Base-by-base conservation (phyloP, 2,888 invertebrate genomes). In the Drosophila mayaguana region DNA sequence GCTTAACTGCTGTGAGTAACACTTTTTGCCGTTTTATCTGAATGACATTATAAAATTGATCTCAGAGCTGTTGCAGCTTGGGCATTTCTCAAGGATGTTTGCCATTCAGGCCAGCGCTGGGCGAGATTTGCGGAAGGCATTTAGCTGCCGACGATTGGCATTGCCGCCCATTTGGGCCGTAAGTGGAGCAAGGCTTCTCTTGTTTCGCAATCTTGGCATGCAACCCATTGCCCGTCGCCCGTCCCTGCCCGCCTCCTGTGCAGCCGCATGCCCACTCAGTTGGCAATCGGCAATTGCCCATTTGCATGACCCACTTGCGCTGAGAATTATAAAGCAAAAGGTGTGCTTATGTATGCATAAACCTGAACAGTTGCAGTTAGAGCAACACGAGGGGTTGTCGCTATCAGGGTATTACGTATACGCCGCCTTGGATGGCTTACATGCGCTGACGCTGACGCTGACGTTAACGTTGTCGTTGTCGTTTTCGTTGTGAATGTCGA, bases 221-320 rank as follows among this genome's bases (percentile, higher is more conserved):
- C 42, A 45, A 43, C 40, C 43, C 46, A 16, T 32, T 5, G 25
- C 57, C 20, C 7, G 22, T 11, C 14, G 4, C 28, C 40, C 3
- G 11, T 18, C n/a, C 16, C 2, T 0, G 3, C 56, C 5, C 7
- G 14, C 22, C 5, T 20, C 20, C 3, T 32, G 9, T 46, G 16
- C 50, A 18, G 48, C n/a, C 18, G 11, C 38, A 6, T 11, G 2
- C 22, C 55, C 28, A 36, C 36, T 45, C 34, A 25, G 50, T 34
- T 50, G 75, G 65, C 71, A 66, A 66, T 65, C 57, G 63, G 46
- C 67, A 48, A 61, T 57, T 75, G 71, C 50, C 71, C 71, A 75
- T 76, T 76, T 75, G 67, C 68, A 63, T 82, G 82, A 83, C 80
- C 82, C 85, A 83, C 73, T 82, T 85, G 75, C 60, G 34, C n/a